Evolutionary conservation across 2,797 vertebrate genomes (phyloP), one percentile per base, ranked within the genome.

Genomic region (Centropyge bicolor): DNA sequence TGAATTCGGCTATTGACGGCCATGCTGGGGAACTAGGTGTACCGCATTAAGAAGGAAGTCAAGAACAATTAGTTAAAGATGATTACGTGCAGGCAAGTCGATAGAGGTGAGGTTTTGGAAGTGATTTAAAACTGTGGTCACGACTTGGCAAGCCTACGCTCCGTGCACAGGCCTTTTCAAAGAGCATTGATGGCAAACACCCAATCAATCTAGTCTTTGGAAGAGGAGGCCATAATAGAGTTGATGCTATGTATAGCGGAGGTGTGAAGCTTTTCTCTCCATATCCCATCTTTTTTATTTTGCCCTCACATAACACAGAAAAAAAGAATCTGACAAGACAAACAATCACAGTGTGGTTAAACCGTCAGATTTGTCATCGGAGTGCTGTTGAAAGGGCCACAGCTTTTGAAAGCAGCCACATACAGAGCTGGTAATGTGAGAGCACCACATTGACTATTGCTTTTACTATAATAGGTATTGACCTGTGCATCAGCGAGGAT

Each of bases 381-480:
- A 82, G 65, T 54, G 63, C 52, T 41, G 62, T n/a, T 61, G 56
- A 86, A 79, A 59, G 43, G 57, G 43, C 62, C 61, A 49, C 52
- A 16, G 69, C 61, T 77, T 78, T 81, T 78, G 43, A 77, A 84
- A 80, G 62, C 75, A 74, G 61, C 73, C 82, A 46, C 67, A 83
- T 69, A 63, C 45, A 31, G 24, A 80, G 79, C 80, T 51, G 70
- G 43, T 78, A 67, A 83, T 75, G 80, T 61, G 46, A 59, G 60
- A 85, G 63, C 73, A 17, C 56, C 57, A 14, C 81, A 94, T 92
- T 85, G 90, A 93, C 86, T 93, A 92, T 90, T 89, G 87, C 83
- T 87, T 94, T 90, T 89, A 83, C 82, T 70, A 83, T 93, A 90
- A 93, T 91, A 90, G 88, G 78, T 92, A 92, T 92, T 89, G 92